Conservation (phyloP, 2,888 invertebrate genomes). For the Leptopterna dolabrata region DNA sequence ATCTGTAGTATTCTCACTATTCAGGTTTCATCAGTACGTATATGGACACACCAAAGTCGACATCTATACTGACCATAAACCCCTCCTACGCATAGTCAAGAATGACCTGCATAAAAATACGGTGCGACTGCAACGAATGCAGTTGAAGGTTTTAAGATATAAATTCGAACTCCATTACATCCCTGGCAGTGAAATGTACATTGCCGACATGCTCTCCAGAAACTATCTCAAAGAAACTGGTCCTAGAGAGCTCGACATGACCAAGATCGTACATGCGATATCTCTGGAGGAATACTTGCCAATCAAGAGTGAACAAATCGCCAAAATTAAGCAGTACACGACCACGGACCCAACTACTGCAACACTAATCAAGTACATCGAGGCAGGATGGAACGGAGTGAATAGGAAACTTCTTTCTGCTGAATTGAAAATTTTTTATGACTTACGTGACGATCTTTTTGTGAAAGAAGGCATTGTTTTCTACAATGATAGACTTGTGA, state of each 20-base stretch:
- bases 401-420: not conserved
- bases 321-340: not conserved
- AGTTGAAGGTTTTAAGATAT: not conserved
- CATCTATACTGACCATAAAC: too few species aligned
- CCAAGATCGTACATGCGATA: not conserved
- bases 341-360: not conserved
- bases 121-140: too few species aligned
- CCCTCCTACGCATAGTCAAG: not conserved
- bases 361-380: not conserved
- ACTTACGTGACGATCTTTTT: conserved; percentile 11
- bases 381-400: conserved; percentile 4
- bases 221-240: conserved; percentile 17
- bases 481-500: too few species aligned
- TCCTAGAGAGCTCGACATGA: conserved; percentile 19
- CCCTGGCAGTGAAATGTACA: not conserved
- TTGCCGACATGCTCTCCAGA: conserved; percentile 38
- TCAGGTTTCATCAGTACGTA: too few species aligned
- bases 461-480: conserved; percentile 12
- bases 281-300: conserved; percentile 37
- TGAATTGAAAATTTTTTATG: conserved; percentile 34
- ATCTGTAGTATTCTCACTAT: not conserved
- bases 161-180: not conserved
- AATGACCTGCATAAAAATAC: too few species aligned
- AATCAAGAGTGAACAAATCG: not conserved
- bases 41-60: not conserved